phyloP scores from a whole-genome alignment of 2,113 vertebrate species.

The Ranitomeya variabilis region DNA sequence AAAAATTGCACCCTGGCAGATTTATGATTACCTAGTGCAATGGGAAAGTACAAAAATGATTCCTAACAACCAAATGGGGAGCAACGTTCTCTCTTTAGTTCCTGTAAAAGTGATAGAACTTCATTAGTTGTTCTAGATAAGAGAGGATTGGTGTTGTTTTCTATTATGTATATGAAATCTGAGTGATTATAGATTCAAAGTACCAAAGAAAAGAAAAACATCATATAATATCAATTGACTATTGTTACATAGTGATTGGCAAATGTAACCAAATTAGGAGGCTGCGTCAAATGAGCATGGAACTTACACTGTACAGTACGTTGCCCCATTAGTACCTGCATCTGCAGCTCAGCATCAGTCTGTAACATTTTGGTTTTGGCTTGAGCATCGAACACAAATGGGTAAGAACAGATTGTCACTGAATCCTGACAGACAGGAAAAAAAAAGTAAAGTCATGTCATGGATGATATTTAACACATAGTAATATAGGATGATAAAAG shows the following conservation, averaged over 20 bases:
- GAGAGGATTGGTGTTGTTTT: too few species aligned
- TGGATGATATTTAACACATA: too few species aligned
- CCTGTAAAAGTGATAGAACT: background rate
- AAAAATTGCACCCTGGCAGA: background rate
- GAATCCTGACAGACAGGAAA: constrained; percentile 74
- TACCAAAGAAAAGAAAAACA: too few species aligned
- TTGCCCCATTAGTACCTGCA: constrained; percentile 81
- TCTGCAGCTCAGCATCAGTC: constrained; percentile 95
- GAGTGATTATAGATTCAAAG: too few species aligned
- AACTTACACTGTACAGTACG: background rate
- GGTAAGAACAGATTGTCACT: constrained; percentile 94
- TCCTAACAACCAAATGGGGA: background rate
- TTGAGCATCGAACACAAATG: constrained; percentile 95
- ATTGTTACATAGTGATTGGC: too few species aligned
- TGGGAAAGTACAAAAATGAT: background rate
- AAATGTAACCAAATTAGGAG: background rate
- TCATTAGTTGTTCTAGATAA: background rate
- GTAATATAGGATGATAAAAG: too few species aligned
- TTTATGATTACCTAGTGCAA: background rate
- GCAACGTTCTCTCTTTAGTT: background rate
- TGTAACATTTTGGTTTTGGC: constrained; percentile 98
- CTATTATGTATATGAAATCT: too few species aligned
- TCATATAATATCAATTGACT: too few species aligned
- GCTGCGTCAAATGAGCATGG: background rate
- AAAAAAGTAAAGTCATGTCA: background rate